Evolutionary conservation across 2,113 vertebrate genomes (phyloP).

Genomic region (Pavo muticus): DNA sequence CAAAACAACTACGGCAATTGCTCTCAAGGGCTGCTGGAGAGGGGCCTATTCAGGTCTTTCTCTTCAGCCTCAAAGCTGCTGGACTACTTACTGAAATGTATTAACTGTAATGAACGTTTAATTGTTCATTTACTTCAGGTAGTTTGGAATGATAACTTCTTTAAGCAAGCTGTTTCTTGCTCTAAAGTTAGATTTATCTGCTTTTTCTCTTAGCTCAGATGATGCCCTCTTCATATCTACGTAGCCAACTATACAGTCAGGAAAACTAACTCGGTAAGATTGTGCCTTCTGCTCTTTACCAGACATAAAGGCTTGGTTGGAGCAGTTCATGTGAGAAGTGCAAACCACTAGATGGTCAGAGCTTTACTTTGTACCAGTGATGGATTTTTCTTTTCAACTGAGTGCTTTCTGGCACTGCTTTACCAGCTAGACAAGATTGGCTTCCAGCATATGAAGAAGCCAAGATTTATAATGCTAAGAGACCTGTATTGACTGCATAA

Average conservation of each 20-base stretch:
- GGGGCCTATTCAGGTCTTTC: not conserved
- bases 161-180: not conserved
- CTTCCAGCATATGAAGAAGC: not conserved
- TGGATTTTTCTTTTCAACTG: not conserved
- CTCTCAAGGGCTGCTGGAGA: slow-evolving; percentile 23
- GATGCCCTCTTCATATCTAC: not conserved
- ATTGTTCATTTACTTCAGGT: slow-evolving; percentile 29
- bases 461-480: not conserved
- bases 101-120: not conserved
- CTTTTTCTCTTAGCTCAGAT: slow-evolving; percentile 49
- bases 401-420: not conserved
- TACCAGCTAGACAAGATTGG: not conserved
- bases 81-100: slow-evolving; percentile 1
- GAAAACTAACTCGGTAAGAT: not conserved
- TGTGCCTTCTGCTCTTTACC: slow-evolving; percentile 77
- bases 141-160: not conserved
- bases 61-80: slow-evolving; percentile 18
- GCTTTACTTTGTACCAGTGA: slow-evolving; percentile 49
- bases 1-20: not conserved
- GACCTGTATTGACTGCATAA: not conserved
- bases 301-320: slow-evolving; percentile 40
- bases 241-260: slow-evolving; percentile 14
- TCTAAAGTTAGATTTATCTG: slow-evolving; percentile 11
- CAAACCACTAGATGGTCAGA: slow-evolving; percentile 36
- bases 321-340: slow-evolving; percentile 64